phyloP scores from a whole-genome alignment of 2,797 vertebrate species.

The Enteromius trimaculatus region DNA sequence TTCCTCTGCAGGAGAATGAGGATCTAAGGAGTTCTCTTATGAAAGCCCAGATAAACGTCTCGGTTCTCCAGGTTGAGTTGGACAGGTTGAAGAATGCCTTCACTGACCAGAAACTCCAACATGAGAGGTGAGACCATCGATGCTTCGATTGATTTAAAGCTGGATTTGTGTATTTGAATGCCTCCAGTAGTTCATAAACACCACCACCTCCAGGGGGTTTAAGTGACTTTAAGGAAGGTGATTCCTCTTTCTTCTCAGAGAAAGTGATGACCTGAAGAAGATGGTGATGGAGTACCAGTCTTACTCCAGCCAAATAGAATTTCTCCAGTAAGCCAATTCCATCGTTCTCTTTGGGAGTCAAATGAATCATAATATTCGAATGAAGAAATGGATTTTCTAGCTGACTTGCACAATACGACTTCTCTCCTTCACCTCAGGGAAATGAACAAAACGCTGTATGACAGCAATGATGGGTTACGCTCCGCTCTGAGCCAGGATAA shows the following conservation, averaged over 20 bases:
- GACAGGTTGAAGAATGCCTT: conserved; percentile 76
- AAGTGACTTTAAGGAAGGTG: neutral
- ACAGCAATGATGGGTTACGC: conserved; percentile 77
- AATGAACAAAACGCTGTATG: conserved; percentile 77
- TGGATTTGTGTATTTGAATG: neutral
- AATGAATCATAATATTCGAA: neutral
- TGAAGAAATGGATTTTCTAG: neutral
- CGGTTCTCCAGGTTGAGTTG: conserved; percentile 74
- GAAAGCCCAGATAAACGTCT: conserved; percentile 68
- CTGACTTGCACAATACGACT: neutral
- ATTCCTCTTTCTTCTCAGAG: conserved; percentile 63
- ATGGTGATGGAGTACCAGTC: conserved; percentile 73
- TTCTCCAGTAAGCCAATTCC: conserved; percentile 73
- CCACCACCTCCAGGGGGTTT: neutral
- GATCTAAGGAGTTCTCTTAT: conserved; percentile 65
- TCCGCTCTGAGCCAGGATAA: conserved; percentile 67
- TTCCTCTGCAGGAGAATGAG: conserved; percentile 74
- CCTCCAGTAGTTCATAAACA: neutral
- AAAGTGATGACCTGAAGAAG: conserved; percentile 68
- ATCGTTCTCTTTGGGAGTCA: neutral
- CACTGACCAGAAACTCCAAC: conserved; percentile 69
- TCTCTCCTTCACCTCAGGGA: conserved; percentile 63
- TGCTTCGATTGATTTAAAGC: neutral
- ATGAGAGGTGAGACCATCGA: conserved; percentile 67
- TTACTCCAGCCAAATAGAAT: conserved; percentile 69